A percentile compares a stretch with the other conserved stretches of the same genome.
phyloP scores from a whole-genome alignment of 2,888 invertebrate species.

The Corbicula japonica region DNA sequence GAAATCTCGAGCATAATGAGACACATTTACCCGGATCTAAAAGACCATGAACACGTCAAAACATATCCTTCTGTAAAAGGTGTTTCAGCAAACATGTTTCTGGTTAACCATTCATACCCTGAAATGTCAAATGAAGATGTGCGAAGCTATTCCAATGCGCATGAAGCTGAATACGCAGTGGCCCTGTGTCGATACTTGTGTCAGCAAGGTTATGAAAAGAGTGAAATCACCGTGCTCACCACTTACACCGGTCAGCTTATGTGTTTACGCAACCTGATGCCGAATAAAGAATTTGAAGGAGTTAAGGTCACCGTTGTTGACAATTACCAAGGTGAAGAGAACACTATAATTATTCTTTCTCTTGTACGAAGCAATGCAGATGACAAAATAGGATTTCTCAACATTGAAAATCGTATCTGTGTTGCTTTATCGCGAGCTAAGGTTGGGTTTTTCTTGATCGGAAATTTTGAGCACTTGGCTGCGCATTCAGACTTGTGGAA shows the following conservation, averaged over 20 bases:
- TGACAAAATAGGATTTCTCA: slow-evolving; percentile 81
- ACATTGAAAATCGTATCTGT: slow-evolving; percentile 82
- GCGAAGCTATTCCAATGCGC: slow-evolving; percentile 79
- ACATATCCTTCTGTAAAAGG: slow-evolving; percentile 77
- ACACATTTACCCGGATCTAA: slow-evolving; percentile 80
- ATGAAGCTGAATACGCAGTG: slow-evolving; percentile 81
- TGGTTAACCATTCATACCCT: slow-evolving; percentile 78
- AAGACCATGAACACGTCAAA: slow-evolving; percentile 77
- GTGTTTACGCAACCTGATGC: slow-evolving; percentile 68
- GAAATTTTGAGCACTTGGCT: slow-evolving; percentile 74
- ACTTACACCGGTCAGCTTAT: slow-evolving; percentile 83
- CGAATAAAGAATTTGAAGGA: slow-evolving; percentile 67
- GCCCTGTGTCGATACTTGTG: slow-evolving; percentile 80
- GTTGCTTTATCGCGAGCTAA: slow-evolving; percentile 85
- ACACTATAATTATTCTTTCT: slow-evolving; percentile 84
- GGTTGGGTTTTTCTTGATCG: slow-evolving; percentile 82
- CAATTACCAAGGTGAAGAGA: slow-evolving; percentile 85
- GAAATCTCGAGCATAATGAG: slow-evolving; percentile 81
- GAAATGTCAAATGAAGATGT: slow-evolving; percentile 77
- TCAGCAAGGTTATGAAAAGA: slow-evolving; percentile 81
- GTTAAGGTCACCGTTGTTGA: slow-evolving; percentile 79
- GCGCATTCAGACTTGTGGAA: slow-evolving; percentile 51
- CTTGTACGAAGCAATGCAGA: slow-evolving; percentile 83
- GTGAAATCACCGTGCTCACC: slow-evolving; percentile 83
- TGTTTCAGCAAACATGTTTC: slow-evolving; percentile 80